A percentile compares a stretch with the other conserved stretches of the same genome.
These are phyloP conservation scores for Macroglossus sobrinus DNA, from an alignment of 2,113 vertebrate species.

Conservation along the genomic window DNA sequence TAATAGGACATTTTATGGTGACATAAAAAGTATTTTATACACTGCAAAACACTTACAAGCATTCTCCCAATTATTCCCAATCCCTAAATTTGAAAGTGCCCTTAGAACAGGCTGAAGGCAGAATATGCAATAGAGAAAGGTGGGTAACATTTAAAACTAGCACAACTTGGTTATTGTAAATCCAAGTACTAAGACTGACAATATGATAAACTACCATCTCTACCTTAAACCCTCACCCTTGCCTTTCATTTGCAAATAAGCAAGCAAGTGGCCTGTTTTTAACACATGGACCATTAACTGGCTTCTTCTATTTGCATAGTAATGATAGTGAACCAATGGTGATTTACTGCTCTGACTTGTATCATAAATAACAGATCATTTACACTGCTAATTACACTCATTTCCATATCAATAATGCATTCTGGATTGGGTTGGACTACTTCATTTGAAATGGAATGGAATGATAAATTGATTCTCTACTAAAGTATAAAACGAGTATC, in stretches of 20 bases:
- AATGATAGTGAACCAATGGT: constrained; percentile 79
- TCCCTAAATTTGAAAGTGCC: not conserved
- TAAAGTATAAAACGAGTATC: constrained; percentile 65
- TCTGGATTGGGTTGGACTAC: constrained; percentile 62
- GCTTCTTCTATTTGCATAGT: constrained; percentile 83
- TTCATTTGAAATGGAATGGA: constrained; percentile 65
- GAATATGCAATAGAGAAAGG: not conserved
- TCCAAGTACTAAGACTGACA: constrained; percentile 17
- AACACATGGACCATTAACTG: constrained; percentile 82
- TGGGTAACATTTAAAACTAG: not conserved
- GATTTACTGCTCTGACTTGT: constrained; percentile 81
- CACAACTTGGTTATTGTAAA: not conserved
- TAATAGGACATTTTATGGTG: not conserved
- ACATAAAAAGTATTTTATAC: not conserved
- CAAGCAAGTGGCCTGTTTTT: constrained; percentile 77
- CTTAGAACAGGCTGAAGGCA: not conserved
- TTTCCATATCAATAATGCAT: constrained; percentile 86
- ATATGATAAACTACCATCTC: constrained; percentile 59
- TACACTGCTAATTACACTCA: constrained; percentile 81
- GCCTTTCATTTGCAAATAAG: constrained; percentile 82
- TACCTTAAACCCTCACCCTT: constrained; percentile 69
- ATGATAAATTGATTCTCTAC: constrained; percentile 45
- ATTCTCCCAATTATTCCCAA: not conserved
- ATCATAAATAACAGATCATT: constrained; percentile 85
- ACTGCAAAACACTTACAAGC: not conserved